These are phyloP conservation scores for Caenorhabditis sp. DNA, from an alignment of 2,888 invertebrate genomes.

Conservation along the genomic window DNA sequence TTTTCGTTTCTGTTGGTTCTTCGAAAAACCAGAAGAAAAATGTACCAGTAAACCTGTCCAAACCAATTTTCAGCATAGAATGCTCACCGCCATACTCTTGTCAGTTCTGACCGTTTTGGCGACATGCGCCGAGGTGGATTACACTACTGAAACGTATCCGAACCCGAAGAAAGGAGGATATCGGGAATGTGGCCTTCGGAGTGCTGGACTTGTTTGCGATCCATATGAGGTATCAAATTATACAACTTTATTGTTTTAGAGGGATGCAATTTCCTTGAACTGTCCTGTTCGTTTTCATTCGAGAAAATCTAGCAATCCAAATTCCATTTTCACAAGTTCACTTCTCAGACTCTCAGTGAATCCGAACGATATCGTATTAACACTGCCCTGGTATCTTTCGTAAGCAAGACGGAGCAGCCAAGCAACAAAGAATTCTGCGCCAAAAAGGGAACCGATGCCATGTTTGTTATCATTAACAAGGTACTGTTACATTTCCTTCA, in stretches of 20 bases:
- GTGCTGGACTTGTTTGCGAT: constrained; percentile 73
- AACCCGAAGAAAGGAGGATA: constrained; percentile 69
- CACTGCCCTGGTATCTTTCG: constrained; percentile 64
- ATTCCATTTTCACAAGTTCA: background rate
- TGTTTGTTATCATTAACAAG: constrained; percentile 66
- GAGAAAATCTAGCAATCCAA: too few relatives aligned
- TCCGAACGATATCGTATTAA: constrained; percentile 73
- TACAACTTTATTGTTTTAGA: too few relatives aligned
- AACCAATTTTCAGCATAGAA: background rate
- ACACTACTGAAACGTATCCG: constrained; percentile 69
- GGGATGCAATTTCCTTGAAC: too few relatives aligned
- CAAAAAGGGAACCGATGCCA: constrained; percentile 71
- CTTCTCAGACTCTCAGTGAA: constrained; percentile 70
- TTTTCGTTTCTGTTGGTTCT: background rate
- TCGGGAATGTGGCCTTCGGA: constrained; percentile 70
- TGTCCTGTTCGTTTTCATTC: too few relatives aligned
- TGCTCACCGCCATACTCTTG: constrained; percentile 24
- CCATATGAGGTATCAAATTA: constrained; percentile 67
- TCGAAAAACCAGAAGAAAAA: background rate
- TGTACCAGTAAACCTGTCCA: too few relatives aligned
- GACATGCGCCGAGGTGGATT: constrained; percentile 47
- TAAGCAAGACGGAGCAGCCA: constrained; percentile 58
- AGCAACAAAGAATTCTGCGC: constrained; percentile 66
- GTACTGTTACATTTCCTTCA: constrained; percentile 21
- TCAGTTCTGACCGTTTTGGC: constrained; percentile 15